These are phyloP conservation scores for Cordylochernes scorpioides DNA, from an alignment of 2,888 invertebrate species.

Conservation along the genomic window DNA sequence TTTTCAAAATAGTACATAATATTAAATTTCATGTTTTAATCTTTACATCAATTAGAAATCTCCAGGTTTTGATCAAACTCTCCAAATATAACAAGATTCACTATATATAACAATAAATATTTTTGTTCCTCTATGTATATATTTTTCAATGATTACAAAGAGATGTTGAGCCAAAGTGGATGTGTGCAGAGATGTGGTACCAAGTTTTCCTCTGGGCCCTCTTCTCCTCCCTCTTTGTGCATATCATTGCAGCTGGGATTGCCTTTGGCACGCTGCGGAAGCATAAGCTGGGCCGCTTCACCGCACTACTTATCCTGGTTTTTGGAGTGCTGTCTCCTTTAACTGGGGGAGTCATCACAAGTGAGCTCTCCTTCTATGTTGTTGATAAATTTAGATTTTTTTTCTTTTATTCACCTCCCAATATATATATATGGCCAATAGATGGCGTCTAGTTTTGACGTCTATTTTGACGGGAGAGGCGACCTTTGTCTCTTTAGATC, in stretches of 20 bases:
- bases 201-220: conserved; percentile 84
- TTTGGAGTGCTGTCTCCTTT: conserved; percentile 72
- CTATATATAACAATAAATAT: background rate
- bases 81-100: background rate
- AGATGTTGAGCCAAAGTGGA: no score
- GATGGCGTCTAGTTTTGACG: no score
- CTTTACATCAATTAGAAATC: background rate
- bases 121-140: no score
- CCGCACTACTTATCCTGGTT: conserved; percentile 55
- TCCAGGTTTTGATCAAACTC: background rate
- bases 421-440: no score
- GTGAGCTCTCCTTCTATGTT: conserved; percentile 25
- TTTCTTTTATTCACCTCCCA: no score
- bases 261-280: conserved; percentile 71
- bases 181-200: conserved; percentile 80
- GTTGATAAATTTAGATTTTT: no score
- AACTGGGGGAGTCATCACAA: conserved; percentile 59
- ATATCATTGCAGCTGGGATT: conserved; percentile 57
- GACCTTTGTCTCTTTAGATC: no score
- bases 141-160: no score
- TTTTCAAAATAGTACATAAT: background rate
- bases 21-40: background rate
- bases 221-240: conserved; percentile 74
- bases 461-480: no score
- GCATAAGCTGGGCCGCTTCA: conserved; percentile 77